Conservation (phyloP, 1,140 invertebrate species). For the Archegozetes longisetosus region DNA sequence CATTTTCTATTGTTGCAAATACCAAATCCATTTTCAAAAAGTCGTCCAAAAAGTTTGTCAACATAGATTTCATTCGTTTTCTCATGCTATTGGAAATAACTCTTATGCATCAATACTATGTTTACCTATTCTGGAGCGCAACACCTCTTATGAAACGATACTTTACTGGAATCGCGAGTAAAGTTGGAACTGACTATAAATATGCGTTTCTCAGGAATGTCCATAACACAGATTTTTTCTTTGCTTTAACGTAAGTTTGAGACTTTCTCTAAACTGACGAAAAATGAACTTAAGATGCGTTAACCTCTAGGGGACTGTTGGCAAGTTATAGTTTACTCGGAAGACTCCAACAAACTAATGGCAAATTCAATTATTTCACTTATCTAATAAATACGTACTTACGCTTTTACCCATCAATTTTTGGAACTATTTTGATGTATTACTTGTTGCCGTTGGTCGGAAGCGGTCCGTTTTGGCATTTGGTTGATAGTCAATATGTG, state of each 20-base stretch:
- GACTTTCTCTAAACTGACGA: background rate
- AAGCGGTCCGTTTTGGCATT: slow-evolving; percentile 8
- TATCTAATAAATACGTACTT: slow-evolving; percentile 8
- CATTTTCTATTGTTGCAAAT: slow-evolving; percentile 1
- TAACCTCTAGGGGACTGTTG: slow-evolving; percentile 8
- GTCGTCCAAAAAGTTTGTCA: slow-evolving; percentile 6
- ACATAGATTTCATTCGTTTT: slow-evolving; percentile 7
- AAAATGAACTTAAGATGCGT: background rate
- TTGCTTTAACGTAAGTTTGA: slow-evolving; percentile 8
- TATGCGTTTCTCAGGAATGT: slow-evolving; percentile 8
- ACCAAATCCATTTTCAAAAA: background rate
- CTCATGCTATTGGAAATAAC: slow-evolving; percentile 3
- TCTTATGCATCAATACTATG: slow-evolving; percentile 10
- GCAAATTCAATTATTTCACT: slow-evolving; percentile 10
- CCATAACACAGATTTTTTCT: slow-evolving; percentile 13
- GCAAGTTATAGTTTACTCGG: background rate
- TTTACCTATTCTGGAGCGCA: background rate
- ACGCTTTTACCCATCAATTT: slow-evolving; percentile 5
- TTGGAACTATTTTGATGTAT: slow-evolving; percentile 9
- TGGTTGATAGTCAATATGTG: background rate
- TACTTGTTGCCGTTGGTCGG: slow-evolving; percentile 4
- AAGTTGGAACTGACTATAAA: background rate
- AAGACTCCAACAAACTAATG: background rate
- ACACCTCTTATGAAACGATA: background rate
- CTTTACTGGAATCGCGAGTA: background rate